A percentile compares a stretch with the other conserved stretches of the same genome.
These are phyloP conservation scores for Sorex fumeus DNA, from an alignment of 2,113 vertebrate genomes.

Conservation along the genomic window DNA sequence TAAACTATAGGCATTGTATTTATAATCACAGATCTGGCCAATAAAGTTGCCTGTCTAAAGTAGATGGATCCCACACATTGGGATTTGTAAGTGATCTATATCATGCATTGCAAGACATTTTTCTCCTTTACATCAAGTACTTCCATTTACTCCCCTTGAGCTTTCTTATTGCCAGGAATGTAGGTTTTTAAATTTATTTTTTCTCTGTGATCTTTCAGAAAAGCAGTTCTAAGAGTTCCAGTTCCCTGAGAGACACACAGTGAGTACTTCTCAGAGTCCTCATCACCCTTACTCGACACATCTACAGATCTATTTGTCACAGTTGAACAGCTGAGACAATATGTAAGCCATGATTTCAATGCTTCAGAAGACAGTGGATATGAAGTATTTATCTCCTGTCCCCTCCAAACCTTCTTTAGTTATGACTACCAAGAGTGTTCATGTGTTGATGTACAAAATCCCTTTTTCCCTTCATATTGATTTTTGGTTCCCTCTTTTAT, in stretches of 20 bases:
- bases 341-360: too few relatives aligned
- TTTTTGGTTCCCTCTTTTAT: background rate
- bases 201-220: background rate
- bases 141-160: accelerated
- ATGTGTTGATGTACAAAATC: background rate
- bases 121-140: background rate
- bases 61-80: accelerated
- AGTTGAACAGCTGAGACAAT: accelerated
- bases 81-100: accelerated
- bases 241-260: background rate
- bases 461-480: background rate
- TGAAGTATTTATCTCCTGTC: background rate
- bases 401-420: background rate
- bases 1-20: accelerated
- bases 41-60: accelerated
- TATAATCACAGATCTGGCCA: accelerated
- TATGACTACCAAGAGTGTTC: background rate
- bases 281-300: background rate
- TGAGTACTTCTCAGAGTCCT: background rate
- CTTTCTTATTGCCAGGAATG: accelerated
- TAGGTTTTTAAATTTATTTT: background rate
- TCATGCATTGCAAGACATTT: too few relatives aligned
- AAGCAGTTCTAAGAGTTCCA: background rate
- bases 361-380: background rate
- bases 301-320: accelerated